phyloP scores from a whole-genome alignment of 53 echinoderm and acorn worm species.

The Astropecten irregularis region DNA sequence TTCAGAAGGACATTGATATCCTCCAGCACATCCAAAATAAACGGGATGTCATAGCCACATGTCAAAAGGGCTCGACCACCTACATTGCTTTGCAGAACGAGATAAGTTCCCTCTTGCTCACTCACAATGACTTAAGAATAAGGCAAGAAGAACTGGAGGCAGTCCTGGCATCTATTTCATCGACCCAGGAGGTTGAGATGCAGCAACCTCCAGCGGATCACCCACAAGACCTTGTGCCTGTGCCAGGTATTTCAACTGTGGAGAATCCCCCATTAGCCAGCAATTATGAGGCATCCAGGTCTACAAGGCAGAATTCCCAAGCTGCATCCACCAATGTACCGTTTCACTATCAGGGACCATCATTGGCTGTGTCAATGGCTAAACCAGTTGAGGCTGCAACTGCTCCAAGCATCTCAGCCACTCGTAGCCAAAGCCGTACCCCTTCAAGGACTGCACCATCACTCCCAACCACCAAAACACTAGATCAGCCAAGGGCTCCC shows the following conservation, averaged over 20 bases:
- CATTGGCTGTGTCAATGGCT: too few species aligned
- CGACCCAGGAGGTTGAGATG: too few species aligned
- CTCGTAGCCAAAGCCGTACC: too few species aligned
- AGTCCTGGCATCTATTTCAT: too few species aligned
- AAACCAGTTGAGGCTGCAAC: background rate
- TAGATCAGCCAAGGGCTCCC: background rate
- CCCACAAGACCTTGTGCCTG: too few species aligned
- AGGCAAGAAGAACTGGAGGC: background rate
- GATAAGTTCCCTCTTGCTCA: background rate
- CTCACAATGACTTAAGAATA: background rate
- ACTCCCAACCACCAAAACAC: too few species aligned
- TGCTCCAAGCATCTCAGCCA: background rate
- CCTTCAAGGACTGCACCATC: too few species aligned
- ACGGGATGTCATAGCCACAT: background rate
- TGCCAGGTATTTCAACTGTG: too few species aligned
- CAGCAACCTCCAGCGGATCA: too few species aligned
- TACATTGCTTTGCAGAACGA: background rate
- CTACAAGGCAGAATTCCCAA: background rate
- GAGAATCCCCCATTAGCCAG: too few species aligned
- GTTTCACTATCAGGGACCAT: background rate
- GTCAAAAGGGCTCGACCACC: background rate
- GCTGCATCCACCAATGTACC: background rate
- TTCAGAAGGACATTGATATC: conserved; percentile 14
- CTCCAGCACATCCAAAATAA: conserved; percentile 11
- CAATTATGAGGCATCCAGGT: background rate